Percentiles rank a stretch among this genome's conserved stretches.
Evolutionary conservation across 2,797 vertebrate species (phyloP).

Genomic region (Poecilia gillii): DNA sequence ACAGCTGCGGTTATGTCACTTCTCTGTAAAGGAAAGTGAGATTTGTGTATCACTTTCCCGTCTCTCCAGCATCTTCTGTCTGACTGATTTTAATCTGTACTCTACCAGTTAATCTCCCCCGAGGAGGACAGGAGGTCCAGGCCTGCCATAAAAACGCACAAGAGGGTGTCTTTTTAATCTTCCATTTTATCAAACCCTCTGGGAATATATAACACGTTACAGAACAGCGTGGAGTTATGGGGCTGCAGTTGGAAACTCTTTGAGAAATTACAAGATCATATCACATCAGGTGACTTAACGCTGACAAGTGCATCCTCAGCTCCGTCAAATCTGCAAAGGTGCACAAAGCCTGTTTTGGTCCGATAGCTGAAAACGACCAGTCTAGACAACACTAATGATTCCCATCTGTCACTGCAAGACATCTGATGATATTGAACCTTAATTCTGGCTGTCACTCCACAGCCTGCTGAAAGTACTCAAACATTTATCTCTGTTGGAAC

Average conservation of each 20-base stretch:
- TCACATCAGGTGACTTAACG: constrained; percentile 29
- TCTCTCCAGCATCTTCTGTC: constrained; percentile 46
- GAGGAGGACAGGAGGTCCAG: constrained; percentile 27
- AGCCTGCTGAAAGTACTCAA: constrained; percentile 59
- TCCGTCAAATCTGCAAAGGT: constrained; percentile 20
- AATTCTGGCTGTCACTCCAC: constrained; percentile 25
- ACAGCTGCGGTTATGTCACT: constrained; percentile 18
- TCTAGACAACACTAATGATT: constrained; percentile 49
- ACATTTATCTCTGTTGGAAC: constrained; percentile 37
- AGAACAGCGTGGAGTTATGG: constrained; percentile 26
- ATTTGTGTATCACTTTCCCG: constrained; percentile 37
- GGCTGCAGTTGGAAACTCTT: constrained; percentile 25
- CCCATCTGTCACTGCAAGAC: not conserved
- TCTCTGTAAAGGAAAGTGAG: constrained; percentile 27
- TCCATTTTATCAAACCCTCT: constrained; percentile 53
- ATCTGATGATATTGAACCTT: constrained; percentile 19
- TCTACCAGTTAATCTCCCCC: constrained; percentile 62
- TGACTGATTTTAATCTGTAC: constrained; percentile 61
- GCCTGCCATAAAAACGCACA: constrained; percentile 39
- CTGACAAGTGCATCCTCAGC: not conserved
- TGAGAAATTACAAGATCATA: constrained; percentile 38
- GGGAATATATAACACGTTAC: constrained; percentile 37
- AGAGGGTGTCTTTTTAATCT: constrained; percentile 49
- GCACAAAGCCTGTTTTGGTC: not conserved
- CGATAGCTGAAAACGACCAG: constrained; percentile 8